Evolutionary conservation across 2,888 invertebrate species (phyloP).

Genomic region (Agriopis leucophaearia): DNA sequence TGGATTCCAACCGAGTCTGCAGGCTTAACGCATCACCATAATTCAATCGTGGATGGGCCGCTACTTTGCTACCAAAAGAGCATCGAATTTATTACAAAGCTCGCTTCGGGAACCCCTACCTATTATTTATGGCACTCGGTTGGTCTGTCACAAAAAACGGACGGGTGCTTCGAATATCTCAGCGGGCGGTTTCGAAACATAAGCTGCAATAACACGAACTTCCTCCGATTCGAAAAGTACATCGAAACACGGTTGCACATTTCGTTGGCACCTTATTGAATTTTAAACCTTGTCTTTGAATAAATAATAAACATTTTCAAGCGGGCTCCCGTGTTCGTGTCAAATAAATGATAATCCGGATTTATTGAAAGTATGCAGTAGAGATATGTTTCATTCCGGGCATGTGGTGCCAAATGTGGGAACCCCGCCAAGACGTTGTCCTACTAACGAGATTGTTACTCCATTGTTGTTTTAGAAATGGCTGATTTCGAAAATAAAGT

Average conservation of each 20-base stretch:
- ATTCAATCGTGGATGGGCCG: conserved; percentile 80
- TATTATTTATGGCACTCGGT: conserved; percentile 86
- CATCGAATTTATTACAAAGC: conserved; percentile 85
- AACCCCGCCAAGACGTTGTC: conserved; percentile 83
- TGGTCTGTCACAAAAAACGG: conserved; percentile 86
- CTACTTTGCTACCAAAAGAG: conserved; percentile 83
- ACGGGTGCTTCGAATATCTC: conserved; percentile 84
- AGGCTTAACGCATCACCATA: conserved; percentile 85
- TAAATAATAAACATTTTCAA: conserved; percentile 62
- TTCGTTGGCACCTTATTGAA: conserved; percentile 56
- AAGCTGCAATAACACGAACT: conserved; percentile 86
- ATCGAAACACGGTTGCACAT: conserved; percentile 63
- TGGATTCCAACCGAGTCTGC: conserved; percentile 75
- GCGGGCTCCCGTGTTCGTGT: conserved; percentile 53
- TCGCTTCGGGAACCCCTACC: conserved; percentile 82
- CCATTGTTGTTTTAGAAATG: conserved; percentile 75
- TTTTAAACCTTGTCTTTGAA: conserved; percentile 63
- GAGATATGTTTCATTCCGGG: conserved; percentile 75
- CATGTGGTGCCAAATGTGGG: conserved; percentile 85
- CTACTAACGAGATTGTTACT: conserved; percentile 81
- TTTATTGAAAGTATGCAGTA: conserved; percentile 80
- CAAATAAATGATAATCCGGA: conserved; percentile 81
- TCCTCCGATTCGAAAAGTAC: conserved; percentile 73
- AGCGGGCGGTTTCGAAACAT: conserved; percentile 83
- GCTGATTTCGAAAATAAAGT: conserved; percentile 55